Base-by-base conservation (phyloP, 2,113 vertebrate genomes). In the Calidris pygmaea region DNA sequence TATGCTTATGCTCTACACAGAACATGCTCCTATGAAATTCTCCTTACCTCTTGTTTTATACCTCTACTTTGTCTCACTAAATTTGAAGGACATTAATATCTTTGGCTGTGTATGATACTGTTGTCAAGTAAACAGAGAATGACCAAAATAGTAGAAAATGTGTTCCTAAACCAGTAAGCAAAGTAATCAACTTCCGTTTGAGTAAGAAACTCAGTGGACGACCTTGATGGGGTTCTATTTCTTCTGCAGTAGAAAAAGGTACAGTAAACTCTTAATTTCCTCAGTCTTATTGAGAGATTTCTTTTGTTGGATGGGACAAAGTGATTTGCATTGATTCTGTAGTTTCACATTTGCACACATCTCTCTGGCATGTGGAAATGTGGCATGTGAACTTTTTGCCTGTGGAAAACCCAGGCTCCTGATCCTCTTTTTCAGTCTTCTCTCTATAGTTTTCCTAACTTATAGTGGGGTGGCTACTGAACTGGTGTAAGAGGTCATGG, bases 401-500 rank as follows among this genome's bases (percentile, higher is more conserved):
- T n/a, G 34, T 59, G 65, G 32, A 67, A 91, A 89, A 41, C 3
- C 8, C 10, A n/a, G 19, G 14, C 1, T 83, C 29, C 41, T 45
- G 12, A 59, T 45, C 10, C 45, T 66, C 20, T 41, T 84, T 90
- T 83, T 75, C 32, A 32, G 5, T 16, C 35, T 74, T 13, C 16
- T 62, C 20, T 79, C n/a, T 58, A 0, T 9, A 66, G 20, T 59
- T 73, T 58, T 23, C 13, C 20, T n/a, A 10, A 23, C 15, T 3
- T 74, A 15, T 8, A 41, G 29, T 32, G 50, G 8, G 3, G 12
- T 1, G 2, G 52, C 14, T 75, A 37, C 58, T 48, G 60, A 72
- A 78, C 35, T 0, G 1, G 6, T 37, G 20, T 62, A 15, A 84
- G n/a, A 5, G 22, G 16, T 52, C 45, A 52, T 1, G 7, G 26